phyloP scores from a whole-genome alignment of 2,797 vertebrate genomes.

The Karalla daura region DNA sequence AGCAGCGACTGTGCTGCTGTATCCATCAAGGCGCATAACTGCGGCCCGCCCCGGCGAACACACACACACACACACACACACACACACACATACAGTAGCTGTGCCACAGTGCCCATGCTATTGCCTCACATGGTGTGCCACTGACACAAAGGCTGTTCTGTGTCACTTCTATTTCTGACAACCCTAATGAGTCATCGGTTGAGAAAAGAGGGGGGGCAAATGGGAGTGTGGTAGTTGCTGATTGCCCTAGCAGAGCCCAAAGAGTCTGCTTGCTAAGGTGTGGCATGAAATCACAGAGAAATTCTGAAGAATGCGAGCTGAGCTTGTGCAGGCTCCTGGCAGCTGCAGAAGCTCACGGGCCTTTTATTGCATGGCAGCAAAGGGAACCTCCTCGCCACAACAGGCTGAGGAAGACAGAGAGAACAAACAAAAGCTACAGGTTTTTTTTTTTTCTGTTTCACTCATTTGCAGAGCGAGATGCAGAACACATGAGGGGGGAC shows the following conservation, averaged over 20 bases:
- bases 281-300: constrained; percentile 74
- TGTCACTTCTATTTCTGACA: constrained; percentile 82
- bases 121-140: constrained; percentile 58
- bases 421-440: constrained; percentile 35
- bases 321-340: constrained; percentile 68
- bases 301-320: constrained; percentile 65
- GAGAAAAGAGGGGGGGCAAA: constrained; percentile 30
- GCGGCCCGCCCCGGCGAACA: constrained; percentile 4
- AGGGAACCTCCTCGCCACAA: constrained; percentile 64
- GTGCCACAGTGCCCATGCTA: constrained; percentile 41
- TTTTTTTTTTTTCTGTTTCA: constrained; percentile 6
- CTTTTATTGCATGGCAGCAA: constrained; percentile 63
- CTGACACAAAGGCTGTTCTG: constrained; percentile 80
- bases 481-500: constrained; percentile 29
- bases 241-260: constrained; percentile 77
- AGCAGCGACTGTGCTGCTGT: constrained; percentile 13
- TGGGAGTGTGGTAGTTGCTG: constrained; percentile 71
- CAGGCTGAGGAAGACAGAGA: constrained; percentile 49
- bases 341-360: constrained; percentile 69
- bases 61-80: too few species aligned
- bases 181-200: constrained; percentile 79
- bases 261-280: constrained; percentile 78
- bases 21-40: constrained; percentile 31
- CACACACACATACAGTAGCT: constrained; percentile 30
- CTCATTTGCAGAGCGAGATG: constrained; percentile 19